These are phyloP conservation scores for Pangasianodon gigas DNA, from an alignment of 2,113 vertebrate species.

Conservation along the genomic window DNA sequence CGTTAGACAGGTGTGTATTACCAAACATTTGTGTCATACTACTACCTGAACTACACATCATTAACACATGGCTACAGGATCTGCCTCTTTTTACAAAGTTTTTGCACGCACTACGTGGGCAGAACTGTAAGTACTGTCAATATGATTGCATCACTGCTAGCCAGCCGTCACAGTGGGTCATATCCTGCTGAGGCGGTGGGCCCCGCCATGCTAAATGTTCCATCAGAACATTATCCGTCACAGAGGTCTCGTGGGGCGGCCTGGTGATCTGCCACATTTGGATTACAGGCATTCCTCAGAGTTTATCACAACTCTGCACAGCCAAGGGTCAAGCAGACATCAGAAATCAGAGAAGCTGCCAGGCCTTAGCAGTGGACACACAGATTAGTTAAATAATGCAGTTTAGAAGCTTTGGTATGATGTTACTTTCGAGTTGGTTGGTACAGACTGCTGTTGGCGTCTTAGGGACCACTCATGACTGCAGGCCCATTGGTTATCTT, in stretches of 20 bases:
- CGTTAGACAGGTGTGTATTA: not conserved
- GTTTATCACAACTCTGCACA: constrained; percentile 52
- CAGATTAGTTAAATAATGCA: constrained; percentile 39
- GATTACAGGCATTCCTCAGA: constrained; percentile 50
- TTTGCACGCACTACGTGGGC: not conserved
- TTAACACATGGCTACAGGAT: not conserved
- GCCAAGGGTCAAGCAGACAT: constrained; percentile 50
- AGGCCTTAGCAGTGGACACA: constrained; percentile 49
- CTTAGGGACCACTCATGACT: not conserved
- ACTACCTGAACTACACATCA: not conserved
- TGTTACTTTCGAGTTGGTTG: not conserved
- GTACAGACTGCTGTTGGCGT: not conserved
- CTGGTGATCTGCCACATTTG: constrained; percentile 55
- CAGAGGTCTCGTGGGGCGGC: constrained; percentile 43
- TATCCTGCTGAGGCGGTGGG: constrained; percentile 47
- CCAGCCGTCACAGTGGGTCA: constrained; percentile 61
- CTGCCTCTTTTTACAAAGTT: not conserved
- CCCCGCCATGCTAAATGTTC: constrained; percentile 51
- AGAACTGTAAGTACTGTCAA: not conserved
- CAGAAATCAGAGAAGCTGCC: constrained; percentile 35
- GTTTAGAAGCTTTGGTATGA: constrained; percentile 17
- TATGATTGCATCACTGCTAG: constrained; percentile 16
- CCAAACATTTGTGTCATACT: not conserved
- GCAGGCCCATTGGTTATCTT: not conserved
- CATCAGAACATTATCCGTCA: constrained; percentile 60